Percentiles rank a stretch among this genome's conserved stretches.
Conservation (phyloP, 2,888 invertebrate species). For the Acanthosepion pharaonis region DNA sequence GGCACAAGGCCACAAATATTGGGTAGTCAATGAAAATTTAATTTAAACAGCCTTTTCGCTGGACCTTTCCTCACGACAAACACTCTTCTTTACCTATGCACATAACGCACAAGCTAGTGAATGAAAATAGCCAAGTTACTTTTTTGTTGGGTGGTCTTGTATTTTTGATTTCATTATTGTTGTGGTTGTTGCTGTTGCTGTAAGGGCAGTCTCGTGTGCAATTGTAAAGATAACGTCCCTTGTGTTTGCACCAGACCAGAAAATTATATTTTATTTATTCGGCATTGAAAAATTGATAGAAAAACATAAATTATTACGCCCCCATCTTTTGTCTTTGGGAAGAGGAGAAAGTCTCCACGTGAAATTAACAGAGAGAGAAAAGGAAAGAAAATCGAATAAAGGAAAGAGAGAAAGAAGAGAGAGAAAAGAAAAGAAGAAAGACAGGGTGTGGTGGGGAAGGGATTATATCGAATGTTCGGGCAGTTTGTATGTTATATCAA, state of each 20-base stretch:
- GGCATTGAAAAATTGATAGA: neutral
- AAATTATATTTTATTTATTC: neutral
- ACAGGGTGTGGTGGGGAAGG: neutral
- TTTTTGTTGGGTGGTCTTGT: no score
- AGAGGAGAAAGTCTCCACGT: neutral
- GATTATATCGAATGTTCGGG: neutral
- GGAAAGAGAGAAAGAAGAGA: neutral
- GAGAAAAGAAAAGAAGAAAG: neutral
- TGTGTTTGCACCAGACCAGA: neutral
- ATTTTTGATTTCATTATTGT: neutral
- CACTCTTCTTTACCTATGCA: no score
- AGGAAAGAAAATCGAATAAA: neutral
- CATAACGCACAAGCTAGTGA: no score
- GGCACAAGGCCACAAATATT: no score
- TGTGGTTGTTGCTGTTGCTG: neutral
- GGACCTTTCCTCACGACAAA: no score
- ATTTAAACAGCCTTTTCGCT: no score
- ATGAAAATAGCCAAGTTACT: no score
- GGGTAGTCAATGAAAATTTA: no score
- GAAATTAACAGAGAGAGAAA: neutral
- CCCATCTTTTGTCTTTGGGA: neutral
- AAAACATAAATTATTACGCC: neutral
- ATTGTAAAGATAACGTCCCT: neutral
- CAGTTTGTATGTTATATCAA: neutral
- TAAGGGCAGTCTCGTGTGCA: neutral